Conservation (phyloP, 2,113 vertebrate genomes). For the Desmodus rotundus region DNA sequence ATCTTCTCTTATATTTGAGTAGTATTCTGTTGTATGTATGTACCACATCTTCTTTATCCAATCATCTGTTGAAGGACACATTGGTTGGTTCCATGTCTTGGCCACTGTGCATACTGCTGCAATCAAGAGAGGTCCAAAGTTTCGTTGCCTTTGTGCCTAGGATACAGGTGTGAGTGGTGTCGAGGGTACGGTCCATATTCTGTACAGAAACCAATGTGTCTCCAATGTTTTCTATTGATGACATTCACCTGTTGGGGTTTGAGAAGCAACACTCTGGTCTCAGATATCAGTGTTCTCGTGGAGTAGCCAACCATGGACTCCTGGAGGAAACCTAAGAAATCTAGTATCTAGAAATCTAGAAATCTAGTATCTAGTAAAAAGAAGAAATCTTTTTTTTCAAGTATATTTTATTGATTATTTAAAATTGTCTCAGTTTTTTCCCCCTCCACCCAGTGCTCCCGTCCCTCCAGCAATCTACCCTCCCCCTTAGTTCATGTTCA, state of each 20-base stretch:
- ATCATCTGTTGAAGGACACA: background rate
- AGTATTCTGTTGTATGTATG: background rate
- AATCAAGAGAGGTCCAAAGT: background rate
- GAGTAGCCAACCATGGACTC: background rate
- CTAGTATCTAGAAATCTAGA: too few species aligned
- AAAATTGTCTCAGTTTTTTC: too few species aligned
- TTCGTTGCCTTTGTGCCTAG: background rate
- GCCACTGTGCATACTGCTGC: background rate
- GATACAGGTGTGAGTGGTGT: background rate
- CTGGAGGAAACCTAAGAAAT: background rate
- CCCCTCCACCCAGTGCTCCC: too few species aligned
- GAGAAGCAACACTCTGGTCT: background rate
- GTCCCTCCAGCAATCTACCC: too few species aligned
- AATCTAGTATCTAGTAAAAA: too few species aligned
- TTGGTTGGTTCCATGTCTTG: background rate
- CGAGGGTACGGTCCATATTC: background rate
- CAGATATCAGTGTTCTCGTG: background rate
- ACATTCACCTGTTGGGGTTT: accelerated
- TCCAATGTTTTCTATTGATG: background rate
- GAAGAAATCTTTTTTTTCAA: too few species aligned
- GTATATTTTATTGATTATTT: too few species aligned
- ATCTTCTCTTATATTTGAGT: background rate
- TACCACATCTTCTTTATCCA: background rate
- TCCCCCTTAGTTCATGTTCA: too few species aligned
- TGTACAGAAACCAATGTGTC: background rate